Evolutionary conservation across 2,888 invertebrate genomes (phyloP).

Genomic region (Frankliniella intonsa): DNA sequence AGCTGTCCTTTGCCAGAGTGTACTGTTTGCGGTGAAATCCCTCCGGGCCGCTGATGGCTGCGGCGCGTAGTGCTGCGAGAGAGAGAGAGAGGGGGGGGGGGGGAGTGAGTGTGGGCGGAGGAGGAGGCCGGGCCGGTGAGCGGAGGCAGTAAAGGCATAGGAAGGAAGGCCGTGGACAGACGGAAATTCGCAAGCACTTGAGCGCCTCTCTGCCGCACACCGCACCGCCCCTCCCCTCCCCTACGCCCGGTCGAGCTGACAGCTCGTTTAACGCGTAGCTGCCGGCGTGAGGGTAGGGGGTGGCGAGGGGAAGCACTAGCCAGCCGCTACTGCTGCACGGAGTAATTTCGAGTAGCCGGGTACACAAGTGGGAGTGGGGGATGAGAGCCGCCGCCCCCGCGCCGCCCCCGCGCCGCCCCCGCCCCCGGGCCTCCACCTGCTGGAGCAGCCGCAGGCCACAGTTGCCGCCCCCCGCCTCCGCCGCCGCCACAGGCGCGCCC

Average conservation of each 20-base stretch:
- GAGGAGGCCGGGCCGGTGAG: not conserved
- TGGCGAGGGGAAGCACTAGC: not conserved
- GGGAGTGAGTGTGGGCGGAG: too few relatives aligned
- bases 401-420: too few relatives aligned
- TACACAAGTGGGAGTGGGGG: not conserved
- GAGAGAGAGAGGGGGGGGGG: too few relatives aligned
- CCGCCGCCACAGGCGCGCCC: too few relatives aligned
- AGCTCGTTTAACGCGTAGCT: constrained; percentile 19
- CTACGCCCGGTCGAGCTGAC: not conserved
- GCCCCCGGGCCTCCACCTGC: too few relatives aligned
- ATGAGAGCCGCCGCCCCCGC: too few relatives aligned
- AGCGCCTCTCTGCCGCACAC: not conserved
- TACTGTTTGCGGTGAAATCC: constrained; percentile 1
- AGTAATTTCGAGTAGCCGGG: constrained; percentile 18
- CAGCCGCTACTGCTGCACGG: not conserved
- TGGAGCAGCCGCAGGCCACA: not conserved
- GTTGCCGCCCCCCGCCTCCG: not conserved
- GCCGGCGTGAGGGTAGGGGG: not conserved
- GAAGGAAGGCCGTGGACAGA: not conserved
- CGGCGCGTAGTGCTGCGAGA: too few relatives aligned
- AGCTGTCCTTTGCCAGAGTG: not conserved
- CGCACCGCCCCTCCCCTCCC: not conserved
- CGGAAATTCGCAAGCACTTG: constrained; percentile 14
- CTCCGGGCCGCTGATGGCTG: not conserved
- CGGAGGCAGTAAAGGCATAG: not conserved